Evolutionary conservation across 2,888 invertebrate species (phyloP).

Genomic region (Microplitis deprimator): DNA sequence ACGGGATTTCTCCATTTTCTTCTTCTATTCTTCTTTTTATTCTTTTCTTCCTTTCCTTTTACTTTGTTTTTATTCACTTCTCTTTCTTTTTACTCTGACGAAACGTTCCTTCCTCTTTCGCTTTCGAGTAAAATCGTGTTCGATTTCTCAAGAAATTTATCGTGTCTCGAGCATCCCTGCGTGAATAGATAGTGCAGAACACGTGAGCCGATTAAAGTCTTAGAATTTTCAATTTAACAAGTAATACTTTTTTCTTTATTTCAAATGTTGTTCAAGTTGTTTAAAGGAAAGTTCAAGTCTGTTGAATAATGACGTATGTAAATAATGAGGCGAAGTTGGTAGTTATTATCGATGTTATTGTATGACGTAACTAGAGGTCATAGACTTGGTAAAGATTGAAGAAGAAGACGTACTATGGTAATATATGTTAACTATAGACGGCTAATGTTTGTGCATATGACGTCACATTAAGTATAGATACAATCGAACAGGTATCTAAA

Average conservation of each 20-base stretch:
- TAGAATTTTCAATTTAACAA: constrained; percentile 1
- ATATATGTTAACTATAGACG: background rate
- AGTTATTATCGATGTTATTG: background rate
- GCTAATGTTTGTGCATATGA: constrained; percentile 57
- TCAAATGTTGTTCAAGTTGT: background rate
- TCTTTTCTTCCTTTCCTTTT: constrained; percentile 6
- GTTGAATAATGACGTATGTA: constrained; percentile 9
- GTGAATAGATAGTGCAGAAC: constrained; percentile 25
- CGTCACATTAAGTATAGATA: constrained; percentile 64
- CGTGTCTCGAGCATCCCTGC: constrained; percentile 14
- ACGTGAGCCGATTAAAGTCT: constrained; percentile 35
- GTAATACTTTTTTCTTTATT: background rate
- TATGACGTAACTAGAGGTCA: constrained; percentile 12
- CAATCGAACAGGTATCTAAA: constrained; percentile 59
- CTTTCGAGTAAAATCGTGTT: constrained; percentile 16
- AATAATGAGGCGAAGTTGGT: background rate
- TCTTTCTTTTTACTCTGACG: constrained; percentile 17
- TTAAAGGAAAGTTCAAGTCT: background rate
- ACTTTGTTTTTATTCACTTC: constrained; percentile 21
- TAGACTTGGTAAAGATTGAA: constrained; percentile 11
- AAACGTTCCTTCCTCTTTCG: constrained; percentile 29
- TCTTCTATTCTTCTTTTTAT: constrained; percentile 10
- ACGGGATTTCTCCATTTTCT: constrained; percentile 33
- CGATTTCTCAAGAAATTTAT: constrained; percentile 32
- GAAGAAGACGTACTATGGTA: constrained; percentile 2